Evolutionary conservation across 2,113 vertebrate species (phyloP).

Genomic region (Oostethus manadensis): DNA sequence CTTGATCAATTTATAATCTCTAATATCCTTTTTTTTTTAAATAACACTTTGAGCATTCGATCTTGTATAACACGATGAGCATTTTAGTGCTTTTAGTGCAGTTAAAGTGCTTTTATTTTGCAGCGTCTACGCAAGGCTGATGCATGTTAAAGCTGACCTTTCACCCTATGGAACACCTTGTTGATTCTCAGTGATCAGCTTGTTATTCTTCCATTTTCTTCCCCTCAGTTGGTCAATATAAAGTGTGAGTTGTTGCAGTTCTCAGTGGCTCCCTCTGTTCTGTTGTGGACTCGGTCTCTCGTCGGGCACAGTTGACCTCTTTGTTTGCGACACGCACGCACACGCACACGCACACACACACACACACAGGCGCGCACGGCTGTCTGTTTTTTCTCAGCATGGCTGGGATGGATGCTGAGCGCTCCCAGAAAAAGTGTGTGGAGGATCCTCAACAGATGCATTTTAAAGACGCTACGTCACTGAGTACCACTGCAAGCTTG

Average conservation of each 20-base stretch:
- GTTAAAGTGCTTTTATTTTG: no score
- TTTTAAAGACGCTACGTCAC: not conserved
- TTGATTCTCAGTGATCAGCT: not conserved
- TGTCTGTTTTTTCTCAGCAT: constrained; percentile 16
- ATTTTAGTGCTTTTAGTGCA: no score
- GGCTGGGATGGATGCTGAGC: not conserved
- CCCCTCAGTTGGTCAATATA: not conserved
- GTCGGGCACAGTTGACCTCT: constrained; percentile 29
- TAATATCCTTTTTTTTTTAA: constrained; percentile 42
- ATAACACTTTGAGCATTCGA: no score
- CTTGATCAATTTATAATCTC: constrained; percentile 38
- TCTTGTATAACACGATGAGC: no score
- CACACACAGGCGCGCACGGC: no score
- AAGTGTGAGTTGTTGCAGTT: not conserved
- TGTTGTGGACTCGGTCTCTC: constrained; percentile 16
- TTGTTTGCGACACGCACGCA: constrained; percentile 27
- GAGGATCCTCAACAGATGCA: no score
- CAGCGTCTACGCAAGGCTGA: no score
- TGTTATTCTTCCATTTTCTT: constrained; percentile 3
- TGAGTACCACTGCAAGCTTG: not conserved
- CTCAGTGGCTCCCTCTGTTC: constrained; percentile 10
- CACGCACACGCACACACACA: no score
- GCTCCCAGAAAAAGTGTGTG: not conserved
- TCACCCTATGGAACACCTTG: constrained; percentile 21
- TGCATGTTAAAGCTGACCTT: constrained; percentile 26